Percentiles rank a stretch among this genome's conserved stretches.
These are phyloP conservation scores for Cantharis nigra DNA, from an alignment of 2,888 invertebrate species.

Conservation along the genomic window DNA sequence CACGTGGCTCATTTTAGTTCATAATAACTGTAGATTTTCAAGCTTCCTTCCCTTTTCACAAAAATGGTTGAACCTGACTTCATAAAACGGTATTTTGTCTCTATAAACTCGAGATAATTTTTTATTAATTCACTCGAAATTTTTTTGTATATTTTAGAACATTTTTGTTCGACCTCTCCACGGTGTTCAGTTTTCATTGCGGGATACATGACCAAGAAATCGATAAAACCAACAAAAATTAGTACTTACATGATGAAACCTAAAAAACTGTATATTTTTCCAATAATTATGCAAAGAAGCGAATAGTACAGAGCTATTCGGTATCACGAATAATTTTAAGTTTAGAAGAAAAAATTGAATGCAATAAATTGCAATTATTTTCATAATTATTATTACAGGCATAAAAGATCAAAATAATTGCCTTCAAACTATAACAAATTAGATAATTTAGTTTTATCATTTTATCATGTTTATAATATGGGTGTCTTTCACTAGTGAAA, in stretches of 20 bases:
- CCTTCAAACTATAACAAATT: too few species aligned
- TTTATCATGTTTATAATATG: too few species aligned
- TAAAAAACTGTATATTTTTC: not conserved
- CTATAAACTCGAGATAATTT: not conserved
- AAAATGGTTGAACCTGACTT: constrained; percentile 54
- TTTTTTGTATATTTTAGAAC: not conserved
- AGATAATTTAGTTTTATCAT: too few species aligned
- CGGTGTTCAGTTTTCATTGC: not conserved
- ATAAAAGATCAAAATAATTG: too few species aligned
- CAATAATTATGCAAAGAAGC: not conserved
- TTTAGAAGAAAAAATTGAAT: not conserved
- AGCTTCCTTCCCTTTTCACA: constrained; percentile 52
- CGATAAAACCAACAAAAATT: not conserved
- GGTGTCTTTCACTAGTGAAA: too few species aligned
- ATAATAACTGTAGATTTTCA: constrained; percentile 33
- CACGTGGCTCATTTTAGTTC: constrained; percentile 34
- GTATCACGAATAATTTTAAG: not conserved
- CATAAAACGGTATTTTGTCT: constrained; percentile 51
- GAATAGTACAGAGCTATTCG: not conserved
- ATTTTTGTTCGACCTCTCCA: not conserved
- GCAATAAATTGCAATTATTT: not conserved
- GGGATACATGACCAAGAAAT: not conserved
- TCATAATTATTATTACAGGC: not conserved
- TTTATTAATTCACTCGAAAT: not conserved
- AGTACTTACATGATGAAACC: not conserved